phyloP scores from a whole-genome alignment of 2,888 invertebrate genomes.

The Metalampra italica region DNA sequence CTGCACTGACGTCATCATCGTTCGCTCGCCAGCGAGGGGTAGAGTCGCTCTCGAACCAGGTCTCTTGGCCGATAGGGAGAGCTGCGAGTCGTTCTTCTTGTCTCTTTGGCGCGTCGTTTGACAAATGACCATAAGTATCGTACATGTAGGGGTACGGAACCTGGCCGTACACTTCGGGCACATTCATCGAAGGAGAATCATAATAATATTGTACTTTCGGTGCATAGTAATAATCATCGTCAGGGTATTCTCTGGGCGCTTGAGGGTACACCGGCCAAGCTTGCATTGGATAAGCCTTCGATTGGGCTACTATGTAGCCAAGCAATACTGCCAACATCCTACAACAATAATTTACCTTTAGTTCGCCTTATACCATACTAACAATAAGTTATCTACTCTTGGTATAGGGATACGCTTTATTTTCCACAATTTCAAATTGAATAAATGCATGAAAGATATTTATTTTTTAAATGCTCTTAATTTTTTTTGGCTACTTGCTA shows the following conservation, averaged over 20 bases:
- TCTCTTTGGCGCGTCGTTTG: constrained; percentile 79
- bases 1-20: constrained; percentile 78
- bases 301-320: constrained; percentile 69
- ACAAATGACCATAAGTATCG: constrained; percentile 69
- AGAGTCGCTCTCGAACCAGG: constrained; percentile 80
- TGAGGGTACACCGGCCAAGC: constrained; percentile 72
- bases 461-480: too few relatives aligned
- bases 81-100: constrained; percentile 81
- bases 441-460: too few relatives aligned
- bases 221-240: constrained; percentile 78
- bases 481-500: too few relatives aligned
- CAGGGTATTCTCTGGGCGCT: constrained; percentile 69
- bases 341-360: constrained; percentile 31
- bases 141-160: constrained; percentile 67
- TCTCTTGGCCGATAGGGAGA: constrained; percentile 82
- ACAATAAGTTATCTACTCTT: too few relatives aligned
- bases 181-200: constrained; percentile 50
- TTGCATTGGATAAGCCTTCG: constrained; percentile 63
- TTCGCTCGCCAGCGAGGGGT: constrained; percentile 61
- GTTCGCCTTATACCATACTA: not conserved
- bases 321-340: constrained; percentile 61
- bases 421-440: too few relatives aligned
- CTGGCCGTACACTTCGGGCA: constrained; percentile 60
- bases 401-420: too few relatives aligned
- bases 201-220: constrained; percentile 74